A percentile compares a stretch with the other conserved stretches of the same genome.
Conservation (phyloP, 2,888 invertebrate genomes). For the Drosophila villosipedis region DNA sequence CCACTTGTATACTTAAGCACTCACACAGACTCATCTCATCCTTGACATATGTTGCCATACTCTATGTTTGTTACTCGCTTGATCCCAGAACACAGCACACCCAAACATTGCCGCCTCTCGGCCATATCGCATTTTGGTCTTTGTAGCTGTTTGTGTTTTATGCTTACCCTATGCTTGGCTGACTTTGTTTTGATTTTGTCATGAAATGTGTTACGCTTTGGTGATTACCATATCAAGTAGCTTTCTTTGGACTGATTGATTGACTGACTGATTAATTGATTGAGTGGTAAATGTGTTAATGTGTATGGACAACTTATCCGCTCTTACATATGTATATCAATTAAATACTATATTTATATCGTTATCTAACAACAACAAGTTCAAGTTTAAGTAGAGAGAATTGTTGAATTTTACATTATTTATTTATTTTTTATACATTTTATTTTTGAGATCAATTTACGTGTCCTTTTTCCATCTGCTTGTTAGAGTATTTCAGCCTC, state of each 20-base stretch:
- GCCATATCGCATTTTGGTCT: slow-evolving; percentile 6
- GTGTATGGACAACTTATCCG: not conserved
- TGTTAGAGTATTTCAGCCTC: not conserved
- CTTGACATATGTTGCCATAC: not conserved
- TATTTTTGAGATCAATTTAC: not conserved
- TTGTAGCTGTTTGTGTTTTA: not conserved
- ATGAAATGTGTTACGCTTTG: slow-evolving; percentile 1
- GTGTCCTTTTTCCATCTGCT: not conserved
- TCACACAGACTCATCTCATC: not conserved
- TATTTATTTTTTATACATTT: not conserved
- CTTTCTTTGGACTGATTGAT: slow-evolving; percentile 1
- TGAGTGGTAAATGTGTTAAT: slow-evolving; percentile 6
- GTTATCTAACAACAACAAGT: not conserved
- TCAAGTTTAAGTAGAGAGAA: not conserved
- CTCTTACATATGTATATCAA: not conserved
- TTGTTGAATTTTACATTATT: not conserved
- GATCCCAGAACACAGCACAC: too few relatives aligned
- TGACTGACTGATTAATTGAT: slow-evolving; percentile 8
- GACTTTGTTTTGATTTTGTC: not conserved
- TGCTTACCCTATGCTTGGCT: slow-evolving; percentile 5
- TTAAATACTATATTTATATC: not conserved
- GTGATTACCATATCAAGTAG: not conserved
- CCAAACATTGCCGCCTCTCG: slow-evolving; percentile 1
- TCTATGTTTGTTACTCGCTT: not conserved
- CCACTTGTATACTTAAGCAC: not conserved